Evolutionary conservation across 2,113 vertebrate genomes (phyloP), one percentile per base, ranked within the genome.

Genomic region (Turnix velox): DNA sequence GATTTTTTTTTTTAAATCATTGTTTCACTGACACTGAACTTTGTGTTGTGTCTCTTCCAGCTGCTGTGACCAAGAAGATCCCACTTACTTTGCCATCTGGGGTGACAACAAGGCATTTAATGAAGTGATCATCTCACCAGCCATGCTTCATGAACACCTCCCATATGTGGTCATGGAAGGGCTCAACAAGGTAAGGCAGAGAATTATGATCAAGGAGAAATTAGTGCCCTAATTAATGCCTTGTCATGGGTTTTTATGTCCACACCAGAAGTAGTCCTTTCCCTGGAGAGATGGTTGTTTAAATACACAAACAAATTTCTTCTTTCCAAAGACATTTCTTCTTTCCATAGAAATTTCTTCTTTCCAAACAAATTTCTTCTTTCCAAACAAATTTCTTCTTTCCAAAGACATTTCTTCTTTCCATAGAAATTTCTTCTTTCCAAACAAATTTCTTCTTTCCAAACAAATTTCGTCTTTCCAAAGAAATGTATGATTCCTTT

Each of bases 121-220:
- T 14, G 99, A 99, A 97, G 99, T 99, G 96, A 99, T 99, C 98
- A 99, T 99, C 97, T 99, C 99, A 0, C 99, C 99, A 0, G 99
- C 99, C 52, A 99, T 99, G 99, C 97, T 99, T 76, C 99, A 99
- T 1, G 99, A 99, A 63, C 99, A 99, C 96, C 98, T 99, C 94
- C 99, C 99, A 2, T 99, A 99, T 2, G 99, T 99, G 97, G 99
- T 99, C 97, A 99, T 99, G 98, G 99, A 99, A 90, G 99, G 99
- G 40, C 98, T 99, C 42, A 98, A 99, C 97, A 99, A 99, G 99
- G 99, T 99, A 94, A 97, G 28, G 19, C 22, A n/a, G 71, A 46
- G 45, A 19, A 20, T 11, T 13, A 5, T 62, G 66, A 5, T 71
- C 10, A 4, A 19, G 25, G 57, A 40, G 25, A 9, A 22, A 2